phyloP scores from a whole-genome alignment of 2,113 vertebrate species.

The Coreoperca whiteheadi region DNA sequence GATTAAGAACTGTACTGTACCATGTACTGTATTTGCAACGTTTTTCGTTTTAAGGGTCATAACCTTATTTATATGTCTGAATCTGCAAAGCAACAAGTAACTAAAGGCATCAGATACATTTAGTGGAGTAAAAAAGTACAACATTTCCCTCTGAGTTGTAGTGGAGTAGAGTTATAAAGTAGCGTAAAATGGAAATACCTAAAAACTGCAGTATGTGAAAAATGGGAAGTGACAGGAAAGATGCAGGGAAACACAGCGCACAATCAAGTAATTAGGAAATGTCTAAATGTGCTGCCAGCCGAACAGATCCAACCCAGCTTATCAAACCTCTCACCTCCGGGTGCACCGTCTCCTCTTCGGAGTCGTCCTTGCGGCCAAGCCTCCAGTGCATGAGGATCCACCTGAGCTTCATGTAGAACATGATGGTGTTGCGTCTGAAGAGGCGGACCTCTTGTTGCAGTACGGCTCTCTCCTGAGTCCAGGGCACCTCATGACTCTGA shows the following conservation, averaged over 20 bases:
- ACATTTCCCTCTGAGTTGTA: too few species aligned
- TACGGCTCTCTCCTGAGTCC: conserved; percentile 89
- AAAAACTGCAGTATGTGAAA: too few species aligned
- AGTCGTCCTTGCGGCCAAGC: conserved; percentile 84
- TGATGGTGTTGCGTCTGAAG: conserved; percentile 92
- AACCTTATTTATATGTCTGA: too few species aligned
- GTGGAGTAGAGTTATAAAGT: too few species aligned
- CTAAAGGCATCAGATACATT: too few species aligned
- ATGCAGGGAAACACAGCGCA: too few species aligned
- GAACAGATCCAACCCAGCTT: not conserved
- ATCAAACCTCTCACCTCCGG: conserved; percentile 83
- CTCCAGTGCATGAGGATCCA: conserved; percentile 95
- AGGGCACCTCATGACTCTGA: conserved; percentile 87
- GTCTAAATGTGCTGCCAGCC: too few species aligned
- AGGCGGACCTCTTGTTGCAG: conserved; percentile 92
- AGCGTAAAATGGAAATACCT: too few species aligned
- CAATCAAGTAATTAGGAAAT: too few species aligned
- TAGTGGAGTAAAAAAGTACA: too few species aligned
- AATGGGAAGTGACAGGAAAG: too few species aligned
- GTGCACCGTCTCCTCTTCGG: conserved; percentile 77
- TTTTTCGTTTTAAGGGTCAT: not conserved
- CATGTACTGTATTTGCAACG: not conserved
- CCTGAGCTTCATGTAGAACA: conserved; percentile 94
- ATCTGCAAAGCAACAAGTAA: too few species aligned
- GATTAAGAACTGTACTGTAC: not conserved